phyloP scores from a whole-genome alignment of 2,888 invertebrate genomes.

The Athetis lepigone region DNA sequence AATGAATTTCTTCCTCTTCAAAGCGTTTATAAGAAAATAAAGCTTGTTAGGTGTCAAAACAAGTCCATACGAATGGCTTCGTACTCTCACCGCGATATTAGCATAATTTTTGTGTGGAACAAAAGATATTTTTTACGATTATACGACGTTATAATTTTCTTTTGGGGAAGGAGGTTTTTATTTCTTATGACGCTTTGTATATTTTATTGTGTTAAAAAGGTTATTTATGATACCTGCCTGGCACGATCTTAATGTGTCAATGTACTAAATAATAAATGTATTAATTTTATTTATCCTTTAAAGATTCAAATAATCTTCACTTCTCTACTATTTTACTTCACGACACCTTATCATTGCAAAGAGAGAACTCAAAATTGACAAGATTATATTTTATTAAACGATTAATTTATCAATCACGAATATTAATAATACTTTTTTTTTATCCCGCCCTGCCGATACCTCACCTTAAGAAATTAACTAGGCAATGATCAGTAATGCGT shows the following conservation, averaged over 20 bases:
- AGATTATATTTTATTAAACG: too few species aligned
- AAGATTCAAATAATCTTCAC: too few species aligned
- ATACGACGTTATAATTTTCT: conserved; percentile 42
- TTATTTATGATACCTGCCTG: too few species aligned
- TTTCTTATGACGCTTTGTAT: conserved; percentile 2
- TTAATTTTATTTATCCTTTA: too few species aligned
- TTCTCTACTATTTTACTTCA: too few species aligned
- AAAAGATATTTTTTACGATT: conserved; percentile 68
- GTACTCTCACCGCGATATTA: conserved; percentile 56
- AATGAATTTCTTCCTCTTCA: conserved; percentile 41
- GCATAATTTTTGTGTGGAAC: conserved; percentile 67
- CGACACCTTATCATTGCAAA: too few species aligned
- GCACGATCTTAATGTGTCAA: too few species aligned
- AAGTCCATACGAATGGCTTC: conserved; percentile 58
- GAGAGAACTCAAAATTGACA: too few species aligned
- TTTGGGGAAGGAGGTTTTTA: conserved; percentile 19
- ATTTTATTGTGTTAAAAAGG: conserved; percentile 14
- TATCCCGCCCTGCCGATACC: background rate
- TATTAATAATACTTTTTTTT: too few species aligned
- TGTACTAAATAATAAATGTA: too few species aligned
- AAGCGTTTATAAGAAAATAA: conserved; percentile 41
- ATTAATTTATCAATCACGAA: too few species aligned
- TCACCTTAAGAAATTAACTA: conserved; percentile 20
- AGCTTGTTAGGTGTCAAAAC: conserved; percentile 44
- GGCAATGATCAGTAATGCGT: conserved; percentile 16